Evolutionary conservation across 2,797 vertebrate species (phyloP).

Genomic region (Chelidonichthys spinosus): DNA sequence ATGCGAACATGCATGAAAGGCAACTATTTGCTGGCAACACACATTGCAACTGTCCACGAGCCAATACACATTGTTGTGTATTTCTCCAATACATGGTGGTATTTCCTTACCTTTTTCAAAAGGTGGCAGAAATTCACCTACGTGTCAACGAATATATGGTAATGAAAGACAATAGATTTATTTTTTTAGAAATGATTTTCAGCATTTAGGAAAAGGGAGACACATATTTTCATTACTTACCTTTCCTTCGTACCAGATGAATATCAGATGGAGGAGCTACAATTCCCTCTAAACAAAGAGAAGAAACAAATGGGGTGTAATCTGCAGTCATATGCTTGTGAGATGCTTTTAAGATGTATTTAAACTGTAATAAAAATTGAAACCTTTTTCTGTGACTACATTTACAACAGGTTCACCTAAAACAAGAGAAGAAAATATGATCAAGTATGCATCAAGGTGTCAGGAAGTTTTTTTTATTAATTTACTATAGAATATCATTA

Average conservation of each 20-base stretch:
- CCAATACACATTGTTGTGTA: not conserved
- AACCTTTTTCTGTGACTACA: constrained; percentile 72
- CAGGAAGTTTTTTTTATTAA: not conserved
- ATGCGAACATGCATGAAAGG: constrained; percentile 42
- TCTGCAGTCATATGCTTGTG: not conserved
- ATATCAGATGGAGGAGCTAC: constrained; percentile 46
- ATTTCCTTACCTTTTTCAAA: constrained; percentile 79
- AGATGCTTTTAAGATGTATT: not conserved
- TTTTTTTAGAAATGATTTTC: not conserved
- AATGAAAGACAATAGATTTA: not conserved
- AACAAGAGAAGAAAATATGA: constrained; percentile 14
- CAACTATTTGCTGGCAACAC: constrained; percentile 27
- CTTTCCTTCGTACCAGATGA: constrained; percentile 77
- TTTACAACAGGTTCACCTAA: constrained; percentile 65
- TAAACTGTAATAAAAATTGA: constrained; percentile 16
- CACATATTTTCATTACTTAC: constrained; percentile 47
- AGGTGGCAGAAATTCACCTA: constrained; percentile 82
- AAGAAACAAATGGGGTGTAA: constrained; percentile 8
- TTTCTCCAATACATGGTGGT: not conserved
- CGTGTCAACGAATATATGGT: constrained; percentile 15
- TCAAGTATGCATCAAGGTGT: not conserved
- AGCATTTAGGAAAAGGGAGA: not conserved
- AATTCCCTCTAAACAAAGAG: constrained; percentile 64
- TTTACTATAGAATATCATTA: not conserved
- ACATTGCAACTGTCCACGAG: not conserved